Evolutionary conservation across 2,797 vertebrate species (phyloP).

Genomic region (Delichon dasypus): DNA sequence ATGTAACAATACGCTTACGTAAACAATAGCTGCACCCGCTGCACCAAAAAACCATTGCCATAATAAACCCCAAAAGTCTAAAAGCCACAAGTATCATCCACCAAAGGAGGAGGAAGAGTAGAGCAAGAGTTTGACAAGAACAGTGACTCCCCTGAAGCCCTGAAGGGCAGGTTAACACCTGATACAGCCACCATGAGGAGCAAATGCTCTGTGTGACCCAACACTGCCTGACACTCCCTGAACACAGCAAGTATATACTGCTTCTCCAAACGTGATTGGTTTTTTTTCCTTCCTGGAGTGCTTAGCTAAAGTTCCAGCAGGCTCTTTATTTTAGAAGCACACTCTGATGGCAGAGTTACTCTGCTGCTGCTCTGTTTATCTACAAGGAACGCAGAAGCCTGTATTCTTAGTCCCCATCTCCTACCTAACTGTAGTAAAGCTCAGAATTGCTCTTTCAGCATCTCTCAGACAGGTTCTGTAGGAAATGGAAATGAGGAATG

Average conservation of each 20-base stretch:
- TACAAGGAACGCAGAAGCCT: neutral
- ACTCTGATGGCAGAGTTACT: neutral
- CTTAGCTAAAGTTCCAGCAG: neutral
- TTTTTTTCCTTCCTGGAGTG: neutral
- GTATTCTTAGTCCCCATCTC: neutral
- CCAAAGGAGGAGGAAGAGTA: neutral
- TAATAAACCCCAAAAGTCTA: neutral
- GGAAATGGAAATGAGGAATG: neutral
- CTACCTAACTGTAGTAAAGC: neutral
- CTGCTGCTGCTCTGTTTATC: neutral
- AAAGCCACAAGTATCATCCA: neutral
- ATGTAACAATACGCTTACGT: neutral
- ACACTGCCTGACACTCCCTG: neutral
- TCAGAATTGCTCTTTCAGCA: neutral
- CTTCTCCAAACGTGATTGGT: neutral
- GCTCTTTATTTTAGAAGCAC: neutral
- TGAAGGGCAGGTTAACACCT: neutral
- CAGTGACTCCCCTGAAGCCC: neutral
- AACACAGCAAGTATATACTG: rapidly evolving
- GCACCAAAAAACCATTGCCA: neutral
- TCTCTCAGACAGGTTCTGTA: neutral
- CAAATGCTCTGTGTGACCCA: neutral
- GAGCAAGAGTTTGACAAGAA: neutral
- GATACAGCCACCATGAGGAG: neutral
- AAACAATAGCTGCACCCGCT: neutral